Evolutionary conservation across 1,140 invertebrate genomes (phyloP).

Genomic region (Drosophila virilis): DNA sequence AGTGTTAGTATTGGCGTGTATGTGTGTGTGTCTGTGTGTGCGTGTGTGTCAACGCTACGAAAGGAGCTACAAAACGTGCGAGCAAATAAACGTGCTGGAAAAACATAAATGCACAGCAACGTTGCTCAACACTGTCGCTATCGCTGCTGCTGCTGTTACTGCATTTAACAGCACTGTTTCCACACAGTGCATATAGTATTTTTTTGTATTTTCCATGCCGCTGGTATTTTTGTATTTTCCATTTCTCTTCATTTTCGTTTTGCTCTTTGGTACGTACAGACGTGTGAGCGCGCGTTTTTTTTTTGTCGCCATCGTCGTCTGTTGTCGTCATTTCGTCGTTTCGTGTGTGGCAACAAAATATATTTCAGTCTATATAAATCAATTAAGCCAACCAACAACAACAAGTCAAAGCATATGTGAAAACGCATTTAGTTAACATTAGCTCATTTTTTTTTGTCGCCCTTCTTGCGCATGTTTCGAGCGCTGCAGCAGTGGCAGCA

Average conservation of each 20-base stretch:
- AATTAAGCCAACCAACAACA: constrained; percentile 22
- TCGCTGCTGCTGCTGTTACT: background rate
- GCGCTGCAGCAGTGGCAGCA: constrained; percentile 42
- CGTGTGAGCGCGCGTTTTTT: constrained; percentile 43
- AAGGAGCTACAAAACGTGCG: constrained; percentile 14
- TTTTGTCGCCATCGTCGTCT: constrained; percentile 21
- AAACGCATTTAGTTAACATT: constrained; percentile 20
- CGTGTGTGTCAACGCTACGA: constrained; percentile 17
- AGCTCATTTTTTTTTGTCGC: constrained; percentile 39
- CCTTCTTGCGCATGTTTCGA: constrained; percentile 45
- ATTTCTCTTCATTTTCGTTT: constrained; percentile 56
- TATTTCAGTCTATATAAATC: constrained; percentile 11
- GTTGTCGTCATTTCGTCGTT: constrained; percentile 37
- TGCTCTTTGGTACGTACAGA: constrained; percentile 51
- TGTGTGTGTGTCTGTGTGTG: constrained; percentile 3
- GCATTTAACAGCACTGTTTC: constrained; percentile 30
- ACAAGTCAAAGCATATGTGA: constrained; percentile 16
- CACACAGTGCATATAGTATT: constrained; percentile 23
- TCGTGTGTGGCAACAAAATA: constrained; percentile 39
- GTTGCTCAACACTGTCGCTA: constrained; percentile 23
- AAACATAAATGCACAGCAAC: constrained; percentile 25
- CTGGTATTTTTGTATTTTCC: constrained; percentile 52
- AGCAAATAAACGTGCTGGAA: constrained; percentile 36
- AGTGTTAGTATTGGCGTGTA: background rate
- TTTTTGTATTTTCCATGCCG: constrained; percentile 27